These are phyloP conservation scores for Xiphias gladius DNA, from an alignment of 2,113 vertebrate genomes.

Conservation along the genomic window DNA sequence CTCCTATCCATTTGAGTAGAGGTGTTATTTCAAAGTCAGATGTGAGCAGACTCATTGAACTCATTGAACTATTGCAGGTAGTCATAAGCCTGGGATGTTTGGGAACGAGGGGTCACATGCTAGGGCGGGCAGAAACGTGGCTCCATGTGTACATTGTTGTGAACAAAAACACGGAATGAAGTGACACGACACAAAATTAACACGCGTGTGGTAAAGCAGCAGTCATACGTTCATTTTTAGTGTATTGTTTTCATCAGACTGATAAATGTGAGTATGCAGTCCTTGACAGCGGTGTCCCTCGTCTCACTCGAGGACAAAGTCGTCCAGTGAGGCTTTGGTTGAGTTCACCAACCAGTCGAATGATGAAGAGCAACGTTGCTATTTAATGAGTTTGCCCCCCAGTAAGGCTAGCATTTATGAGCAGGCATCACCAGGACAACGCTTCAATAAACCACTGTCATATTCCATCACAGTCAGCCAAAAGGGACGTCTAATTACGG, in stretches of 20 bases:
- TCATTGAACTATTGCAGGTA: neutral
- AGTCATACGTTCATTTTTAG: conserved; percentile 4
- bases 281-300: neutral
- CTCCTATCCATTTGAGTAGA: neutral
- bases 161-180: neutral
- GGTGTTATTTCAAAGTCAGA: neutral
- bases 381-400: conserved; percentile 72
- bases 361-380: conserved; percentile 66
- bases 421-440: conserved; percentile 45
- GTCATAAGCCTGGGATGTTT: neutral
- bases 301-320: conserved; percentile 20
- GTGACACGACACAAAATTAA: neutral
- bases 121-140: no score
- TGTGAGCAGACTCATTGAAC: neutral
- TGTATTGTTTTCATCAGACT: conserved; percentile 28
- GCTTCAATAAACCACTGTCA: conserved; percentile 74
- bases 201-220: neutral
- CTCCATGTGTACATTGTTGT: no score
- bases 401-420: conserved; percentile 53
- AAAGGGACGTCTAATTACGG: conserved; percentile 65
- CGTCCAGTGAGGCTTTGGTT: conserved; percentile 41
- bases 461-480: conserved; percentile 59
- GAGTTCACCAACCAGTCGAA: conserved; percentile 56
- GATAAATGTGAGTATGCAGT: conserved; percentile 24
- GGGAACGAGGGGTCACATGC: neutral